Conservation (phyloP, 2,113 vertebrate genomes). For the Tetrax tetrax region DNA sequence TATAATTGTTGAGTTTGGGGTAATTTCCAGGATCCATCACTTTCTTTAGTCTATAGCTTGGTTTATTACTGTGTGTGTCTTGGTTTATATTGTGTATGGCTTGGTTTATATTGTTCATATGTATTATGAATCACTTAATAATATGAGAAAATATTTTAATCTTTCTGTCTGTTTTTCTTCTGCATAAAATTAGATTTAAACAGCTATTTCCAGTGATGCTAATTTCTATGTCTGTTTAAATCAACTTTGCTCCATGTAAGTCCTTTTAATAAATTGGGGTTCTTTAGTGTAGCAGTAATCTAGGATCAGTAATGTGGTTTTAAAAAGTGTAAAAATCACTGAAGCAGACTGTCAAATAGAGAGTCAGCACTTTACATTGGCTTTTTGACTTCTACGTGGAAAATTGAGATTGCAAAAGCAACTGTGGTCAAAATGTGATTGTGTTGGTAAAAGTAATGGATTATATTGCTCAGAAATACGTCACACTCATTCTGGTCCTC, state of each 20-base stretch:
- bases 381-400: not conserved
- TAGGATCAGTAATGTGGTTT: not conserved
- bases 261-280: not conserved
- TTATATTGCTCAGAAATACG: not conserved
- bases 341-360: not conserved
- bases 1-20: not conserved
- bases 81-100: not conserved
- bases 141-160: not conserved
- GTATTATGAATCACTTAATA: not conserved
- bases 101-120: not conserved
- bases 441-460: not conserved
- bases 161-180: not conserved
- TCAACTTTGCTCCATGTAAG: not conserved
- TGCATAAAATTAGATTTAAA: not conserved
- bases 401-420: not conserved
- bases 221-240: conserved; percentile 29
- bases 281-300: not conserved
- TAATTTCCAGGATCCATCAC: not conserved
- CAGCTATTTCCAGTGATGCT: not conserved
- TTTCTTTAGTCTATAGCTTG: not conserved
- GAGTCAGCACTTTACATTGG: not conserved
- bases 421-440: not conserved
- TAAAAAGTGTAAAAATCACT: not conserved
- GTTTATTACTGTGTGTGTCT: not conserved
- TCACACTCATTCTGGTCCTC: not conserved